Evolutionary conservation across 2,797 vertebrate genomes (phyloP).

Genomic region (Bradypus variegatus): DNA sequence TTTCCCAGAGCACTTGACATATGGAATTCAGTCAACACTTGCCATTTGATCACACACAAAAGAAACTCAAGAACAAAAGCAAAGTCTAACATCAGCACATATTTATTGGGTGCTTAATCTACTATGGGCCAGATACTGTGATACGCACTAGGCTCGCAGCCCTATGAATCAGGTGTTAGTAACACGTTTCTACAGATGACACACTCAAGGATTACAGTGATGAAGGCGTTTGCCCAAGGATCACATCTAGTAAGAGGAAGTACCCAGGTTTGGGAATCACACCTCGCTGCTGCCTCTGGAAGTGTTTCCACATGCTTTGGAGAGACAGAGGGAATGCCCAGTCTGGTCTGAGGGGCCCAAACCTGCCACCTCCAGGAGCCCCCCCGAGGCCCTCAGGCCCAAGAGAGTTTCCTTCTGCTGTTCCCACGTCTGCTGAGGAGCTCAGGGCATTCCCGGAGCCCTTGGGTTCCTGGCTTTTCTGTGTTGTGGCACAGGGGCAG

Average conservation of each 20-base stretch:
- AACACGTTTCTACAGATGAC: background rate
- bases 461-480: background rate
- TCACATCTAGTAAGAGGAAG: background rate
- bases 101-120: background rate
- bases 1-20: background rate
- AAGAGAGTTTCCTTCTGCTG: background rate
- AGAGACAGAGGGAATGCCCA: background rate
- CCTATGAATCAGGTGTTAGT: constrained; percentile 5
- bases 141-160: background rate
- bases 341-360: background rate
- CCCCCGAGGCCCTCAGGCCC: background rate
- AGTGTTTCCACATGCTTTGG: background rate
- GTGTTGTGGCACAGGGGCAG: background rate
- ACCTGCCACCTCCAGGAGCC: background rate
- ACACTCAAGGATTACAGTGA: background rate
- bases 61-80: background rate
- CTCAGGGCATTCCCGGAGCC: background rate
- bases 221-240: background rate
- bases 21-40: background rate
- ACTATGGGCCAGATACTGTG: background rate
- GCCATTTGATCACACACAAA: background rate
- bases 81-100: background rate
- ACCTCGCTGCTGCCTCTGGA: background rate
- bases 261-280: background rate
- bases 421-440: no score